Evolutionary conservation across 2,888 invertebrate genomes (phyloP), one percentile per base, ranked within the genome.

Genomic region (Orchesellides sinensis): DNA sequence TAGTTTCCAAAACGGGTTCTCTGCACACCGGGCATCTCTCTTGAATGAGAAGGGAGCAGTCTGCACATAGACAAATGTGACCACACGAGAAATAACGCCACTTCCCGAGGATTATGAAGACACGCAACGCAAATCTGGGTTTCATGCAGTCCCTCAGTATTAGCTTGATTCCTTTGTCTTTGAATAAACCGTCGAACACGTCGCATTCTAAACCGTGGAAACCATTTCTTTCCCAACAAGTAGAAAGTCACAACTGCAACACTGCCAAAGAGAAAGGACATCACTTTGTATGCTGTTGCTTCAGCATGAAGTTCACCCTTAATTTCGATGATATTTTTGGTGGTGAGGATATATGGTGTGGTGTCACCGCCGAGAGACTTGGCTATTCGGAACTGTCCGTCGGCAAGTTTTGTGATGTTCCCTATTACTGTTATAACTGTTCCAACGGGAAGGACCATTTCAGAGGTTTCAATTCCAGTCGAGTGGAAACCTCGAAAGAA

Each of bases 401-500:
- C 56, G 0, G 66, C 32, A n/a, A 75, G 25, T 29, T 69, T 75
- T 2, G 75, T 82, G 0, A 82, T 29, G 29, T 75, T 45, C n/a
- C 82, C 82, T 32, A 75, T 65, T 0, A 75, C 75, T 6, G 82
- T 82, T n/a, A 81, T 81, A 3, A 81, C 68, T 0, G 74, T 59
- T 27, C 69, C 74, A 23, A 81, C 68, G 6, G 81, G 81, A 14
- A 81, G 61, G 0, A 81, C 74, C 14, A 29, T 23, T n/a, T 81
- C 69, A 2, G 63, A 56, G 1, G 74, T 75, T 63, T 75, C 82
- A n/a, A 82, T 49, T 14, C 82, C 82, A 2, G 74, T 52, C 4
- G 81, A 73, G 54, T 73, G 73, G 17, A 74, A 81, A 4, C 81
- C 81, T 19, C 81, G 66, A n/a, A 81, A 25, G 21, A 81, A 73